phyloP scores from a whole-genome alignment of 2,113 vertebrate genomes.

The Mohoua ochrocephala region DNA sequence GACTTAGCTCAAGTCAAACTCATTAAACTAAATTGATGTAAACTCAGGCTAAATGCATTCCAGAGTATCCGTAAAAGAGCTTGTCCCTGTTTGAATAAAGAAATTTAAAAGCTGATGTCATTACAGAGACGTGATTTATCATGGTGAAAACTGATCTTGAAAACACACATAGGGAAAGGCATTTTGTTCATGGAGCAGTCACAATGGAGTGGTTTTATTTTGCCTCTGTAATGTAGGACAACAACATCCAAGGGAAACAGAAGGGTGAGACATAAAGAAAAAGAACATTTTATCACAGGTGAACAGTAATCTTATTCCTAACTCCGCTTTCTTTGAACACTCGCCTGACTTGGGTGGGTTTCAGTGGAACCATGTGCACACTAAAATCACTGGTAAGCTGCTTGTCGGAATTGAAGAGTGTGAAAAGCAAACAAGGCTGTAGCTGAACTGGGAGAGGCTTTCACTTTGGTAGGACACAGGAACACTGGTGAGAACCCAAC shows the following conservation, averaged over 20 bases:
- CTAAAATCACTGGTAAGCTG: neutral
- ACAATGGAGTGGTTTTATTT: neutral
- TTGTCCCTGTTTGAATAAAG: neutral
- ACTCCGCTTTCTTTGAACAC: neutral
- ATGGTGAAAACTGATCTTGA: neutral
- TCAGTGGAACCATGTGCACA: neutral
- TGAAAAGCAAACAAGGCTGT: neutral
- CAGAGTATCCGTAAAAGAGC: neutral
- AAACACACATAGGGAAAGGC: neutral
- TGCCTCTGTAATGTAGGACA: neutral
- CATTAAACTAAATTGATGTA: neutral
- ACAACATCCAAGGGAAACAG: neutral
- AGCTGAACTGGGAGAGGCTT: neutral
- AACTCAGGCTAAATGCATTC: neutral
- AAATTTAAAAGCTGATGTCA: neutral
- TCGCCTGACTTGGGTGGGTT: neutral
- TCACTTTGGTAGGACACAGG: neutral
- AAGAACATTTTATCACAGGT: neutral
- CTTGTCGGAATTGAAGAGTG: neutral
- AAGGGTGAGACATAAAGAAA: neutral
- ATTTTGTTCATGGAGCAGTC: neutral
- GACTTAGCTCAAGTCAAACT: neutral
- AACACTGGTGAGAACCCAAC: neutral
- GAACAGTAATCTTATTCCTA: neutral
- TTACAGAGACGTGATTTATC: neutral